phyloP scores from a whole-genome alignment of 1,140 invertebrate species.

The Saccostrea echinata region DNA sequence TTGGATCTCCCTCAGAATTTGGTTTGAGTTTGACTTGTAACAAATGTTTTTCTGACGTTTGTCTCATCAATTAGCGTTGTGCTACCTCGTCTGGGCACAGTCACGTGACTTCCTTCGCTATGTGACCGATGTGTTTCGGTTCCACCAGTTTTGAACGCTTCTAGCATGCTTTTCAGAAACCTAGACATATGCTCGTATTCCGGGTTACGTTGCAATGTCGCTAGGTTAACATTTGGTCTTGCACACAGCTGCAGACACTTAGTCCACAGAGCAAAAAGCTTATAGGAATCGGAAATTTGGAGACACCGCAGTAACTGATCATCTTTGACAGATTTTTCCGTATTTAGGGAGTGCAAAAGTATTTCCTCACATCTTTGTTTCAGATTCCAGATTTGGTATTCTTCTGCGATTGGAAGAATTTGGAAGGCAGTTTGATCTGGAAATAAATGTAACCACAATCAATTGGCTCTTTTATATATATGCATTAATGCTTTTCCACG shows the following conservation, averaged over 20 bases:
- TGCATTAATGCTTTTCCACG: too few species aligned
- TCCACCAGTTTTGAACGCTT: constrained; percentile 49
- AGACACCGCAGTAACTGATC: constrained; percentile 52
- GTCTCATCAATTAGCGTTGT: constrained; percentile 53
- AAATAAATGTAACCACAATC: background rate
- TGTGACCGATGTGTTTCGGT: background rate
- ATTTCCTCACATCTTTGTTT: constrained; percentile 58
- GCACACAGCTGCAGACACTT: constrained; percentile 56
- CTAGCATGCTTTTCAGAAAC: constrained; percentile 58
- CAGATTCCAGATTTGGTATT: constrained; percentile 59
- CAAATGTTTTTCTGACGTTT: constrained; percentile 43
- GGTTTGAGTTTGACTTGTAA: constrained; percentile 48
- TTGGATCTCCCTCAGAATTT: constrained; percentile 37
- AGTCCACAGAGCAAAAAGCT: constrained; percentile 58
- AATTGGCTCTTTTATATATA: too few species aligned
- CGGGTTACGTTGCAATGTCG: constrained; percentile 40
- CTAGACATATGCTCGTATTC: constrained; percentile 54
- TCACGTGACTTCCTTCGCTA: background rate
- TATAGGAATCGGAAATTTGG: constrained; percentile 50
- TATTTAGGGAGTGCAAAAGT: constrained; percentile 41
- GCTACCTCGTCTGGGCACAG: background rate
- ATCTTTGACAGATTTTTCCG: constrained; percentile 49
- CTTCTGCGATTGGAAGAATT: constrained; percentile 49
- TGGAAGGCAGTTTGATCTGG: constrained; percentile 50
- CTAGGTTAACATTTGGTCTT: constrained; percentile 35